Base-by-base conservation (phyloP, 2,888 invertebrate genomes). In the Geophilus truncorum region DNA sequence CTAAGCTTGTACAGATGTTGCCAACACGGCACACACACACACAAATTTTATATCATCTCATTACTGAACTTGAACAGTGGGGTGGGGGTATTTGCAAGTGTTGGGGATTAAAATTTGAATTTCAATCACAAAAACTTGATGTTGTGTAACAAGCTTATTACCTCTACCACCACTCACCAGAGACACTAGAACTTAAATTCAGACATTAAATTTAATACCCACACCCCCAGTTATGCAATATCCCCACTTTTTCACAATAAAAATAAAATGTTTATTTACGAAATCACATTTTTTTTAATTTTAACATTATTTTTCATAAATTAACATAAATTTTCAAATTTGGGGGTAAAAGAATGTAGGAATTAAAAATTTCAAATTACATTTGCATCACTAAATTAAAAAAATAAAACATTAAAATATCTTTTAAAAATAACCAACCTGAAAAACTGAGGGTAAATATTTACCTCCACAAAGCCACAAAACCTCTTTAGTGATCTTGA, bases 1-100 rank as follows among this genome's bases (percentile, higher is more conserved):
- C 70, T 70, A 70, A 70, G 70, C 70, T 70, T 70, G 70, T 70
- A 70, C 70, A 70, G 70, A 70, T 70, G 70, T 70, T 70, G 70
- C 70, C 70, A 70, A 70, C 23, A 70, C 28, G 23, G 23, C 25
- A 10, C 57, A 10, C 57, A 21, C 57, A 23, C 23, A 18, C 18
- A 62, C 70, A 70, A 70, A 70, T 70, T 70, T 70, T 70, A 70
- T 70, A 70, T 70, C 70, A 70, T 70, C 70, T 70, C 70, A 70
- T 70, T 70, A 70, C 70, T 25, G 70, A 62, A 21, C 57, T 62
- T 62, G n/a, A 62, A 62, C 57, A 23, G 10, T 12, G 25, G 70
- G 70, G 70, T 70, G 70, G 70, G 62, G 70, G 70, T 28, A 28
- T 28, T 70, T 70, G 25, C 70, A 70, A 70, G 70, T 70, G 70